Base-by-base conservation (phyloP, 2,113 vertebrate genomes). In the Gallinago undulata region DNA sequence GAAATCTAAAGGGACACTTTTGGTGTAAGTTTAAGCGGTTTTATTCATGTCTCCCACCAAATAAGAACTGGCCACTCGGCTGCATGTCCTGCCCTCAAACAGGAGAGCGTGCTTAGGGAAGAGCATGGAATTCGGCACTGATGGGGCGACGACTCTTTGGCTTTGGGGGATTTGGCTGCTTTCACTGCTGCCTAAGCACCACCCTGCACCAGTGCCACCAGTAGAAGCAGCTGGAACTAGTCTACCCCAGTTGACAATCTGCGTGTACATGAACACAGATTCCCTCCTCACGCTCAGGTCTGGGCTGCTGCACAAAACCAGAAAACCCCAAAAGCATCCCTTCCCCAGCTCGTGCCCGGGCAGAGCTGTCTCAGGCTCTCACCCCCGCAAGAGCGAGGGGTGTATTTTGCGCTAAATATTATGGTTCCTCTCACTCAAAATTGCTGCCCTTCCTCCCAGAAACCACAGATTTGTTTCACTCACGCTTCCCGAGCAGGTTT, bases 361-460 rank as follows among this genome's bases (percentile, higher is more conserved):
- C 57, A 43, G 51, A 86, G 69, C 92, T 43, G 25, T n/a, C 90
- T 73, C 53, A 18, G 68, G 85, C 50, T 14, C 68, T 70, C 27
- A 17, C 11, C 53, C 33, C 53, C 31, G 39, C 37, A 51, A 75
- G 89, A 50, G 85, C 11, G 11, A 87, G 62, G 51, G 55, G 30
- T 48, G 28, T 24, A 14, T 59, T 79, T 76, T 80, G 70, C 8
- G 55, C 68, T 94, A 43, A 96, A 75, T 33, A 22, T 94, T 90
- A 63, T 17, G 30, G 80, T 69, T 88, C 91, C 79, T 93, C 77
- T 87, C 80, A 94, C 96, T 96, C 90, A 77, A 91, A 96, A 93
- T 81, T 62, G 6, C 79, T 75, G 80, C 78, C 86, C 72, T 90
- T 93, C 89, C 95, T 88, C 92, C 60, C 81, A 79, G 67, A 87